Conservation (phyloP, 1,140 invertebrate genomes). For the Apocrypta bakeri region DNA sequence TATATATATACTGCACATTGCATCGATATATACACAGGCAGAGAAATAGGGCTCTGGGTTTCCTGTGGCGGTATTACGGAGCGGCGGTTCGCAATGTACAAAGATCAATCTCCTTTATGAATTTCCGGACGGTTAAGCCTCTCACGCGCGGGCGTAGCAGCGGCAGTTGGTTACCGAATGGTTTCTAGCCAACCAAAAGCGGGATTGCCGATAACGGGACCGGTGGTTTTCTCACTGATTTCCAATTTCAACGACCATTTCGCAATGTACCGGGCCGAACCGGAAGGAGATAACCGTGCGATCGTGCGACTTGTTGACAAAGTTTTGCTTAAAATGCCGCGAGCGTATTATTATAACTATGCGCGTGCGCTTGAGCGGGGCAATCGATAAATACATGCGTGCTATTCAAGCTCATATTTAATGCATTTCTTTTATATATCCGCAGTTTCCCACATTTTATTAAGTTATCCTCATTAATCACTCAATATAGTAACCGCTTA, state of each 20-base stretch:
- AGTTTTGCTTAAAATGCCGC: background rate
- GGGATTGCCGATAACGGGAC: conserved; percentile 33
- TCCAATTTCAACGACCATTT: conserved; percentile 50
- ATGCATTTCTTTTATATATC: too few relatives aligned
- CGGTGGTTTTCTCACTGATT: conserved; percentile 45
- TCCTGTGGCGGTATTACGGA: conserved; percentile 13
- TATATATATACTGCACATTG: background rate
- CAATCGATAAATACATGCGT: background rate
- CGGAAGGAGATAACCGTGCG: conserved; percentile 1
- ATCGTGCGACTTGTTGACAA: conserved; percentile 30
- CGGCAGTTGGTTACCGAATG: conserved; percentile 43
- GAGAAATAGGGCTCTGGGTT: conserved; percentile 2
- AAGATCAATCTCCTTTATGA: conserved; percentile 59
- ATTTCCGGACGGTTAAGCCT: conserved; percentile 55
- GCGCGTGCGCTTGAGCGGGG: too few relatives aligned
- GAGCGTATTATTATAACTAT: background rate
- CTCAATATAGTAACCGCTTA: background rate
- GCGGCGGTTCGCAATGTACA: conserved; percentile 32
- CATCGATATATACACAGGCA: background rate
- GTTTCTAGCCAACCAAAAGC: conserved; percentile 12
- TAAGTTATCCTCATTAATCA: background rate
- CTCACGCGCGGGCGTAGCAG: background rate
- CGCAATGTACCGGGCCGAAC: conserved; percentile 10
- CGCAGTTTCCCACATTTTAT: background rate
- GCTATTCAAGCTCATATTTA: too few relatives aligned